A percentile compares a stretch with the other conserved stretches of the same genome.
Conservation (phyloP, 2,113 vertebrate species). For the Sitta europaea region DNA sequence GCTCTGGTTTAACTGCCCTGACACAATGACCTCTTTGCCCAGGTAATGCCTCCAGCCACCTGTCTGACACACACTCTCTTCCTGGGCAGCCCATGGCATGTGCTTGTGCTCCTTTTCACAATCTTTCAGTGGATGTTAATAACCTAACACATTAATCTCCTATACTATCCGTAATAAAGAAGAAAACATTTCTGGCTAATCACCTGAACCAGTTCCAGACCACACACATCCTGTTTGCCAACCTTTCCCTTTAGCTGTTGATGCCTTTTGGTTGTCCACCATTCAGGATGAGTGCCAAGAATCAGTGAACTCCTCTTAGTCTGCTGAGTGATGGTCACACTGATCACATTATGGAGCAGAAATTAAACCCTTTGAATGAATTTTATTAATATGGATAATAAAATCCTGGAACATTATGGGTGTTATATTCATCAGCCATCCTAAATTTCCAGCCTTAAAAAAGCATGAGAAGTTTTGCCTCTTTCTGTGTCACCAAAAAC, state of each 20-base stretch:
- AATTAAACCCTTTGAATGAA: background rate
- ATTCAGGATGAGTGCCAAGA: background rate
- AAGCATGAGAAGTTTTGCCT: background rate
- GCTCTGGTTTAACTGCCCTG: background rate
- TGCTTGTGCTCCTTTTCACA: background rate
- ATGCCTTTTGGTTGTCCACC: background rate
- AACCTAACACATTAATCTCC: background rate
- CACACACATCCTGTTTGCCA: background rate
- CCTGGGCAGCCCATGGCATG: background rate
- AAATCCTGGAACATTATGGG: background rate
- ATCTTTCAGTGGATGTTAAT: background rate
- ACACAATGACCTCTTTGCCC: background rate
- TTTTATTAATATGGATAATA: background rate
- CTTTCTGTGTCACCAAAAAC: background rate
- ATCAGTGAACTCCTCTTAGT: background rate
- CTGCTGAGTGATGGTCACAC: background rate
- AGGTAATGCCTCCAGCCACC: background rate
- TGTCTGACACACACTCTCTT: rapidly evolving
- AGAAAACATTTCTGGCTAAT: background rate
- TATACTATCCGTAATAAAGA: background rate
- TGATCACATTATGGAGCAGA: background rate
- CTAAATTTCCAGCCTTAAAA: background rate
- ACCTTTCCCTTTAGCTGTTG: background rate
- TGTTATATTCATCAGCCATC: background rate
- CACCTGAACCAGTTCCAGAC: rapidly evolving